These are phyloP conservation scores for Protophormia terraenovae DNA, from an alignment of 2,888 invertebrate genomes.

Conservation along the genomic window DNA sequence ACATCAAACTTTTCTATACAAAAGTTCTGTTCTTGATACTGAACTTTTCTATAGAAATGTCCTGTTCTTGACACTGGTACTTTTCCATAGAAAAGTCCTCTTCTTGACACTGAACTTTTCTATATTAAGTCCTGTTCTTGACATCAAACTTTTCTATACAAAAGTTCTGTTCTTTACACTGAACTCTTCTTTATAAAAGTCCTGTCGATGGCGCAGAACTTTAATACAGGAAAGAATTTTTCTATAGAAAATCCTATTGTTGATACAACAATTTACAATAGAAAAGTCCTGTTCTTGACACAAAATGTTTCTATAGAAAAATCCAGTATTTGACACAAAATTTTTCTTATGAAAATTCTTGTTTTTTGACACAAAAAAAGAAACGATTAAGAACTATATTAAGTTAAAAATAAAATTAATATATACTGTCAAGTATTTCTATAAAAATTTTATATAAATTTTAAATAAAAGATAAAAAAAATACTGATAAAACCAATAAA, in stretches of 20 bases:
- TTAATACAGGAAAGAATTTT: neutral
- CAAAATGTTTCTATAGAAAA: neutral
- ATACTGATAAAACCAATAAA: conserved; percentile 4
- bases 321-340: neutral
- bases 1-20: neutral
- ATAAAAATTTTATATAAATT: no score
- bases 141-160: neutral
- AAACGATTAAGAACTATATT: no score
- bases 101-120: neutral
- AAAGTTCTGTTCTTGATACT: neutral
- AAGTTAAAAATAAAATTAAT: no score
- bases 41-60: neutral
- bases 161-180: neutral
- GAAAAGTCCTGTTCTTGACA: neutral
- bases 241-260: neutral
- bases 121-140: neutral
- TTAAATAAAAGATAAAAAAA: neutral
- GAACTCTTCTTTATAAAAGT: neutral
- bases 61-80: neutral
- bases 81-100: neutral
- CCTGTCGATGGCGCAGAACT: no score
- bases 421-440: no score
- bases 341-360: neutral
- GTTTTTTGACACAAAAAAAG: no score
- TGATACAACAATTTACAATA: no score